Conservation (phyloP, 1,140 invertebrate genomes). For the Pogonomyrmex californicus region DNA sequence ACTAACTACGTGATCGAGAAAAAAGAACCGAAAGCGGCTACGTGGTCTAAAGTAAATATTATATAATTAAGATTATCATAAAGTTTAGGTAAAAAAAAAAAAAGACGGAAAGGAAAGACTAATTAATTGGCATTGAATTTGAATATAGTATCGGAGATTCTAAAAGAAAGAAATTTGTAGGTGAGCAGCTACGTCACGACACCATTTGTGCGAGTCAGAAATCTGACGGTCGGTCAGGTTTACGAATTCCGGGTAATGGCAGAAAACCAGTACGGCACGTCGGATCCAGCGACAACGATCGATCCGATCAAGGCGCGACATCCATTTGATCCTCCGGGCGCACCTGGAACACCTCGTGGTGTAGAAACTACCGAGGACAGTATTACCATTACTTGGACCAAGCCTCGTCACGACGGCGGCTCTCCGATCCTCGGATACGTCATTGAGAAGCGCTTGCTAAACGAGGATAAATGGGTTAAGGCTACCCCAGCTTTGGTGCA, state of each 20-base stretch:
- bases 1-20: constrained; percentile 99
- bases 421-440: constrained; percentile 96
- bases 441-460: constrained; percentile 96
- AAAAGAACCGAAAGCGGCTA: constrained; percentile 92
- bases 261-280: constrained; percentile 98
- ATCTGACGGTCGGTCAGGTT: constrained; percentile 95
- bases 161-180: constrained; percentile 73
- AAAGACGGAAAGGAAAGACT: background rate
- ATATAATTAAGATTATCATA: background rate
- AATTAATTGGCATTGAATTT: background rate
- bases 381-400: constrained; percentile 97
- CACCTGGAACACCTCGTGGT: constrained; percentile 95
- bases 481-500: constrained; percentile 94
- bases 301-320: constrained; percentile 97
- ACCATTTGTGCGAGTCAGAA: constrained; percentile 95
- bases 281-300: constrained; percentile 95
- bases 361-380: constrained; percentile 97
- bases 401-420: constrained; percentile 97
- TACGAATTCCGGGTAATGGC: constrained; percentile 99
- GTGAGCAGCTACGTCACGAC: constrained; percentile 97
- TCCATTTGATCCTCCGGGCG: constrained; percentile 97
- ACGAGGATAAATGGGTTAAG: constrained; percentile 97
- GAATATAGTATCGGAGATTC: background rate
- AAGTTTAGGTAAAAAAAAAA: background rate
- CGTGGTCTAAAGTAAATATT: constrained; percentile 92